phyloP scores from a whole-genome alignment of 2,797 vertebrate genomes.

The Microcaecilia unicolor region DNA sequence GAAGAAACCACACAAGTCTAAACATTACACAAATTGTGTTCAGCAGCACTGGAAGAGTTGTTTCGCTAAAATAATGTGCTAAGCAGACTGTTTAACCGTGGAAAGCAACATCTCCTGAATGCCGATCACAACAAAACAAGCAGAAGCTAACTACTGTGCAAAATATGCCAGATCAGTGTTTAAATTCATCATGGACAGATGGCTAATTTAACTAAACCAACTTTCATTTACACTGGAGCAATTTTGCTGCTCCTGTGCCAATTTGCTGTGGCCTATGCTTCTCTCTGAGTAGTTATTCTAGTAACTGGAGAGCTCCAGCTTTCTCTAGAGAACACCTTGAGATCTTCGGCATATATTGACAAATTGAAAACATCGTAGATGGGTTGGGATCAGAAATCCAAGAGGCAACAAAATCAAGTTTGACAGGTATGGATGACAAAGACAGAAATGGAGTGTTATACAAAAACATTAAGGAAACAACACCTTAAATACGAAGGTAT shows the following conservation, averaged over 20 bases:
- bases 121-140: slow-evolving; percentile 2
- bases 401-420: background rate
- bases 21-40: too few relatives aligned
- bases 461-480: background rate
- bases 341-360: too few relatives aligned
- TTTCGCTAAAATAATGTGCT: too few relatives aligned
- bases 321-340: slow-evolving; percentile 2
- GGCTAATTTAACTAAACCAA: slow-evolving; percentile 39
- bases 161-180: slow-evolving; percentile 4
- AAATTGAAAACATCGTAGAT: too few relatives aligned
- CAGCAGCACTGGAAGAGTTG: too few relatives aligned
- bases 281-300: too few relatives aligned
- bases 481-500: background rate
- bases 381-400: background rate
- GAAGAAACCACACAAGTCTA: too few relatives aligned
- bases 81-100: too few relatives aligned
- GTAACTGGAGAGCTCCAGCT: too few relatives aligned
- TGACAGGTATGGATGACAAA: fast-evolving
- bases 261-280: slow-evolving; percentile 6
- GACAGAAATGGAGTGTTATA: background rate
- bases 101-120: slow-evolving; percentile 6
- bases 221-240: slow-evolving; percentile 34
- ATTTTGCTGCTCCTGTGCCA: slow-evolving; percentile 22
- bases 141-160: slow-evolving; percentile 11
- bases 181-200: slow-evolving; percentile 32